Percentiles rank a stretch among this genome's conserved stretches.
phyloP scores from a whole-genome alignment of 2,113 vertebrate genomes.

The Hippoglossus stenolepis region DNA sequence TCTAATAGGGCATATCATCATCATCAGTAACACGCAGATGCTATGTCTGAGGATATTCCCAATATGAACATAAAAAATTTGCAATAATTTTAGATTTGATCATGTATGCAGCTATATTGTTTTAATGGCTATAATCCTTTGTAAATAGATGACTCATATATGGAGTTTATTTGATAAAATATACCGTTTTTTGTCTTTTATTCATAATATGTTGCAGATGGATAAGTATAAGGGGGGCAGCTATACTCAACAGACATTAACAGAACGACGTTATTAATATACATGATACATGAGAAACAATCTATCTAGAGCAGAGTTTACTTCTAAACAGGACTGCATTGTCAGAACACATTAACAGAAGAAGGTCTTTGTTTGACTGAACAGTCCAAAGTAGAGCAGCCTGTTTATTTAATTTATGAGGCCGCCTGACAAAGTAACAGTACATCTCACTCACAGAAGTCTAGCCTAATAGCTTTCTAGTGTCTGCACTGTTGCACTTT shows the following conservation, averaged over 20 bases:
- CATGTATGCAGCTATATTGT: neutral
- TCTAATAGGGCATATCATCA: too few species aligned
- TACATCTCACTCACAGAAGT: slow-evolving; percentile 59
- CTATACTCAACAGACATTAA: neutral
- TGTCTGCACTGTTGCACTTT: slow-evolving; percentile 53
- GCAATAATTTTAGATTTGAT: neutral
- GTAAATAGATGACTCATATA: neutral
- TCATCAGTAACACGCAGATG: too few species aligned
- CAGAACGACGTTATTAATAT: slow-evolving; percentile 25
- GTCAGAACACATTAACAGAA: slow-evolving; percentile 55
- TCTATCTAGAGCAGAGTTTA: slow-evolving; percentile 25
- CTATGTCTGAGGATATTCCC: too few species aligned
- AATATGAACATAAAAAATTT: neutral
- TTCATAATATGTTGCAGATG: neutral
- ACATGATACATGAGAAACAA: slow-evolving; percentile 4
- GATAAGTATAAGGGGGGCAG: neutral
- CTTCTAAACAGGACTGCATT: slow-evolving; percentile 16
- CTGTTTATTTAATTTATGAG: slow-evolving; percentile 62
- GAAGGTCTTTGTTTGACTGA: slow-evolving; percentile 50
- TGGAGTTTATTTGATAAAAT: neutral
- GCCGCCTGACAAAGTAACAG: slow-evolving; percentile 56
- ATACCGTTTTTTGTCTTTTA: neutral
- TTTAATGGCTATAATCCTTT: neutral
- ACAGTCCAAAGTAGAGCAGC: slow-evolving; percentile 50
- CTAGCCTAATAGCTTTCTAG: slow-evolving; percentile 56